Percentiles rank a stretch among this genome's conserved stretches.
phyloP scores from a whole-genome alignment of 1,140 invertebrate genomes.

The Glomeris maerens region DNA sequence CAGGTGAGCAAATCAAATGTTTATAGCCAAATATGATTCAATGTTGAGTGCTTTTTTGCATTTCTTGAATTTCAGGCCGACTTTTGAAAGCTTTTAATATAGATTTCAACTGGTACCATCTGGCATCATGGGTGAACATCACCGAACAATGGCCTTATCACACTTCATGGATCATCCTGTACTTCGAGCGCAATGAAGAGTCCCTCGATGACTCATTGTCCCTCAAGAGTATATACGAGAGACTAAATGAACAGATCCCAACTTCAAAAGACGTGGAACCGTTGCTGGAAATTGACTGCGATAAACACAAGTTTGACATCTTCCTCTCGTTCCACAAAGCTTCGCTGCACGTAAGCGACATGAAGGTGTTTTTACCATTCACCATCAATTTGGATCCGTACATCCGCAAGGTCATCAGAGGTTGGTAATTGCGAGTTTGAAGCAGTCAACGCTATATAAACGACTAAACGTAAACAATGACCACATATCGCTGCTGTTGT shows the following conservation, averaged over 20 bases:
- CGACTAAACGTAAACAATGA: no score
- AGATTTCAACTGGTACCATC: conserved; percentile 96
- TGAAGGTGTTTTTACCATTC: conserved; percentile 89
- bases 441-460: no score
- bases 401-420: conserved; percentile 87
- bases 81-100: conserved; percentile 95
- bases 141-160: conserved; percentile 98
- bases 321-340: conserved; percentile 78
- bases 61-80: conserved; percentile 46
- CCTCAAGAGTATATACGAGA: conserved; percentile 74
- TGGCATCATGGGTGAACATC: conserved; percentile 94
- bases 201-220: conserved; percentile 69
- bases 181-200: conserved; percentile 79
- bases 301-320: conserved; percentile 85
- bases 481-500: neutral
- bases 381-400: conserved; percentile 95
- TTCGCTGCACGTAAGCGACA: conserved; percentile 46
- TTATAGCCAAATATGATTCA: neutral
- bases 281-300: conserved; percentile 76
- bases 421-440: conserved; percentile 31
- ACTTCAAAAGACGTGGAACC: conserved; percentile 73
- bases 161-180: conserved; percentile 91
- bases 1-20: conserved; percentile 52
- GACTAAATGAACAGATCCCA: conserved; percentile 52
- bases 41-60: conserved; percentile 10